A percentile compares a stretch with the other conserved stretches of the same genome.
phyloP scores from a whole-genome alignment of 2,797 vertebrate species.

The Lagothrix lagotricha region DNA sequence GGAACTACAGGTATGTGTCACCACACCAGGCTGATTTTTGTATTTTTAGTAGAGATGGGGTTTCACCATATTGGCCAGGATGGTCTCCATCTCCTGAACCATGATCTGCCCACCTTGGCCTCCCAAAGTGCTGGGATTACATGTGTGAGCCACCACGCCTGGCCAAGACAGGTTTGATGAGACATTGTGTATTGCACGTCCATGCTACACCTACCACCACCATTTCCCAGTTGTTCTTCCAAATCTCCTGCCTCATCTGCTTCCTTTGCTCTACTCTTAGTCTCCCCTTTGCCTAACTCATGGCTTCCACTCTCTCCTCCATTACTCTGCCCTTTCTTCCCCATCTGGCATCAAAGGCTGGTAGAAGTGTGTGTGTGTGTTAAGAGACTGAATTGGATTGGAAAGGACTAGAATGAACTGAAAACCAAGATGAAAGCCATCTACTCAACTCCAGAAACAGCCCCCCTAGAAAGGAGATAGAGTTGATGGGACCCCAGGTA shows the following conservation, averaged over 20 bases:
- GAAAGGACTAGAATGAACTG: background rate
- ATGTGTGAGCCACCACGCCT: too few species aligned
- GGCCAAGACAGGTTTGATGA: background rate
- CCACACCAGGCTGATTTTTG: too few species aligned
- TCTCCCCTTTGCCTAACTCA: background rate
- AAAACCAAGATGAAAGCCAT: background rate
- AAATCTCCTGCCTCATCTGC: background rate
- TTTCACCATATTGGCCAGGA: too few species aligned
- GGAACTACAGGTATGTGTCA: too few species aligned
- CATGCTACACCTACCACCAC: background rate
- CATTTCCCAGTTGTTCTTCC: background rate
- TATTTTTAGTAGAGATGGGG: too few species aligned
- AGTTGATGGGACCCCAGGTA: background rate
- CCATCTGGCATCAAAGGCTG: background rate
- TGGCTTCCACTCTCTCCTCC: background rate
- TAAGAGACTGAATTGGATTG: background rate
- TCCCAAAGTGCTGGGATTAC: too few species aligned
- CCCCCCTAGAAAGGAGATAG: background rate
- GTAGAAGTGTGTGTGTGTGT: background rate
- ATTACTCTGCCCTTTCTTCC: background rate
- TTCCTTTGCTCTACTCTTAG: background rate
- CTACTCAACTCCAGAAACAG: background rate
- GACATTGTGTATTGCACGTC: background rate
- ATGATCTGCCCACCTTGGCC: too few species aligned
- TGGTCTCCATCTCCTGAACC: too few species aligned